Evolutionary conservation across 2,113 vertebrate genomes (phyloP).

Genomic region (Eptesicus fuscus): DNA sequence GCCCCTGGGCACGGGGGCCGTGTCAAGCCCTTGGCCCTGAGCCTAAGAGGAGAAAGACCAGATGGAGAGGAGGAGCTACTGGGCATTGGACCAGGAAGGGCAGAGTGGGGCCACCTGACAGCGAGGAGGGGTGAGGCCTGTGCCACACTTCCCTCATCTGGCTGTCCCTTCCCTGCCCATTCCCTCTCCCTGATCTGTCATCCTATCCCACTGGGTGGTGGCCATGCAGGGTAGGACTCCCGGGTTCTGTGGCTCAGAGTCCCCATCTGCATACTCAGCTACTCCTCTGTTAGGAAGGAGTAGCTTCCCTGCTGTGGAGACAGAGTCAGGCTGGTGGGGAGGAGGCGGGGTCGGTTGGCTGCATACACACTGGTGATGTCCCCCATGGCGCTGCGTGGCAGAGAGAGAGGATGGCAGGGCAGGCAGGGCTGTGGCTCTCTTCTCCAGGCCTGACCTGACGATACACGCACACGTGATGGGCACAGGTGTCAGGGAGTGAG

Average conservation of each 20-base stretch:
- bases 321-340: neutral
- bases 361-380: neutral
- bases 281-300: neutral
- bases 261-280: neutral
- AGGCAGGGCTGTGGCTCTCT: neutral
- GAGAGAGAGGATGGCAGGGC: neutral
- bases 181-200: neutral
- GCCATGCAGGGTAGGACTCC: neutral
- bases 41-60: neutral
- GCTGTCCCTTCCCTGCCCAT: neutral
- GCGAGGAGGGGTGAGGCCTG: too few species aligned
- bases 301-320: neutral
- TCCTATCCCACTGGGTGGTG: neutral
- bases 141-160: neutral
- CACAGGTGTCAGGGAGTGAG: slow-evolving; percentile 35
- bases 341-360: neutral
- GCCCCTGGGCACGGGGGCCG: neutral
- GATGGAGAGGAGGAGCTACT: neutral
- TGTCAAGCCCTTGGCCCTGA: neutral
- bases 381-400: neutral
- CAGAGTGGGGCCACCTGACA: neutral
- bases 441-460: neutral
- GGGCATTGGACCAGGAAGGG: neutral
- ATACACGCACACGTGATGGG: neutral
- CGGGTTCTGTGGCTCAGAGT: neutral